A percentile compares a stretch with the other conserved stretches of the same genome.
Evolutionary conservation across 2,888 invertebrate genomes (phyloP).

Genomic region (Hartigia nigra): DNA sequence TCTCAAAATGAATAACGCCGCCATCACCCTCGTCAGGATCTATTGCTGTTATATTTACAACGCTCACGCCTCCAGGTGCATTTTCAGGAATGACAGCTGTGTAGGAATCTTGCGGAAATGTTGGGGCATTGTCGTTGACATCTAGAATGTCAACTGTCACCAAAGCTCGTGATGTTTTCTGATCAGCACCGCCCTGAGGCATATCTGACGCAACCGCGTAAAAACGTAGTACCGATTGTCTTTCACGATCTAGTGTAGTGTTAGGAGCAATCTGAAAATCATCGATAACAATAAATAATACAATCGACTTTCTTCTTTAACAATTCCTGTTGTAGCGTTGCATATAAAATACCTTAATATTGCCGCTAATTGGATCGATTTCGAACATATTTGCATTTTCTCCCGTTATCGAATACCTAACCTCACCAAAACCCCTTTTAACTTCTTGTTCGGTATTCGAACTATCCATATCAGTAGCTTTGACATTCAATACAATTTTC

Average conservation of each 20-base stretch:
- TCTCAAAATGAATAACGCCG: constrained; percentile 77
- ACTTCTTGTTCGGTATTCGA: constrained; percentile 69
- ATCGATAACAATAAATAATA: constrained; percentile 66
- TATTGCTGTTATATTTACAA: constrained; percentile 76
- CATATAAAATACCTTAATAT: constrained; percentile 69
- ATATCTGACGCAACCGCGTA: constrained; percentile 82
- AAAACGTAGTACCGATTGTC: constrained; percentile 75
- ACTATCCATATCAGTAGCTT: constrained; percentile 78
- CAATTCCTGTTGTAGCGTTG: neutral
- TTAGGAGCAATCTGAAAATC: constrained; percentile 70
- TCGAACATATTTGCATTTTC: constrained; percentile 80
- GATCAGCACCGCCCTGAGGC: constrained; percentile 76
- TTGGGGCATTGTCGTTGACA: constrained; percentile 83
- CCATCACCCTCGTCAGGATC: constrained; percentile 83
- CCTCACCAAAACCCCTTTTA: constrained; percentile 74
- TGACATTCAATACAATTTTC: constrained; percentile 75
- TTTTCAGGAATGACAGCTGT: constrained; percentile 84
- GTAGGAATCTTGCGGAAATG: constrained; percentile 74
- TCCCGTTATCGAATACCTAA: constrained; percentile 78
- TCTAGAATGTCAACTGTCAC: constrained; percentile 79
- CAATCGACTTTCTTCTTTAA: neutral
- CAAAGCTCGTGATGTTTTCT: constrained; percentile 73
- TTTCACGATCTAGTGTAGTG: constrained; percentile 79
- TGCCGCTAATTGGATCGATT: constrained; percentile 77
- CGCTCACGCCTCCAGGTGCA: constrained; percentile 74